Percentiles rank a stretch among this genome's conserved stretches.
phyloP scores from a whole-genome alignment of 2,113 vertebrate genomes.

The Stegostoma tigrinum region DNA sequence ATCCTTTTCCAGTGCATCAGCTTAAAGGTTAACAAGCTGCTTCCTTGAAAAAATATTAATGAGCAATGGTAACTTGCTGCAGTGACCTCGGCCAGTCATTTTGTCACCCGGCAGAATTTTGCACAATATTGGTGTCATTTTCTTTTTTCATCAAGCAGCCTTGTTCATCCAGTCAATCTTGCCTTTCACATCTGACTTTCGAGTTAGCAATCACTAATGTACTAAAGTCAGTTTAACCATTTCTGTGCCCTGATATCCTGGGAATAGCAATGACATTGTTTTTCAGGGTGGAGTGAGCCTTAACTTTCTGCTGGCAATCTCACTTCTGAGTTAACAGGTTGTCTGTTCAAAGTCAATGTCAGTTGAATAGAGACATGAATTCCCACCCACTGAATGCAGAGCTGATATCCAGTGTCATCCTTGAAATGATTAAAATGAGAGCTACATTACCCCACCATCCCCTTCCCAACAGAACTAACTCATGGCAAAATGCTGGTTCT shows the following conservation, averaged over 20 bases:
- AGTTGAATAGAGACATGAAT: background rate
- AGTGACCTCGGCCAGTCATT: background rate
- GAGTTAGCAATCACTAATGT: background rate
- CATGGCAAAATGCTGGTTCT: background rate
- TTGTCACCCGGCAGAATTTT: background rate
- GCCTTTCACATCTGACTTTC: background rate
- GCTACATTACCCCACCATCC: background rate
- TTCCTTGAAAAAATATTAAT: background rate
- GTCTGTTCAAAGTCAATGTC: background rate
- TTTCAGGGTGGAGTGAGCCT: background rate
- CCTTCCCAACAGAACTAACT: background rate
- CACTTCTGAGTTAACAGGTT: background rate
- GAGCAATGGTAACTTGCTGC: background rate
- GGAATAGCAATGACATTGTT: background rate
- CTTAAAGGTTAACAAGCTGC: constrained; percentile 9
- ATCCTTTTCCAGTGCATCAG: background rate
- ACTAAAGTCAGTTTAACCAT: background rate
- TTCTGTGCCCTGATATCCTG: background rate
- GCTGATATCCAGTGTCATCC: background rate
- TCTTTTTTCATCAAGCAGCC: background rate
- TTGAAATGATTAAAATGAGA: no score
- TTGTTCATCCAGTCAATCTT: background rate
- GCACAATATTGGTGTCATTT: background rate
- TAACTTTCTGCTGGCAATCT: no score
- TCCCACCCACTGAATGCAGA: background rate